phyloP scores from a whole-genome alignment of 2,113 vertebrate genomes.

The Dascyllus trimaculatus region DNA sequence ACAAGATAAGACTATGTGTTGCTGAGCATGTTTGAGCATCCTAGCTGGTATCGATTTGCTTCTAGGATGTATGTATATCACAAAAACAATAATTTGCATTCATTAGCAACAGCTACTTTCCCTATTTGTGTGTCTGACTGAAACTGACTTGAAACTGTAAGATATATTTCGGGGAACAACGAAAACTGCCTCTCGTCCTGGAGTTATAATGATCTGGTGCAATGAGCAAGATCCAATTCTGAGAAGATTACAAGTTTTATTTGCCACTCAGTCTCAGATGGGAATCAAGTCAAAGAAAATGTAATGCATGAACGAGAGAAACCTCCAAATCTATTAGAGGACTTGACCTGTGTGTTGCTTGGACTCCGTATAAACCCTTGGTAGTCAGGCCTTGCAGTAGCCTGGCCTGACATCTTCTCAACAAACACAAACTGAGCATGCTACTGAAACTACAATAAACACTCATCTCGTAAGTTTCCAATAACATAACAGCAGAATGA shows the following conservation, averaged over 20 bases:
- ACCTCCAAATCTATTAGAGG: too few relatives aligned
- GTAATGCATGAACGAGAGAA: too few relatives aligned
- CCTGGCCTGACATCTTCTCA: background rate
- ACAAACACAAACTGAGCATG: background rate
- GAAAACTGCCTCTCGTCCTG: background rate
- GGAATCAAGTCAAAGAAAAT: too few relatives aligned
- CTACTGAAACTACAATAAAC: background rate
- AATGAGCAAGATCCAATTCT: background rate
- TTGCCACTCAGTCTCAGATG: too few relatives aligned
- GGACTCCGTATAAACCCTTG: background rate
- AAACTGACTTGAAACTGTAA: background rate
- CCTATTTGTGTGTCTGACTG: too few relatives aligned
- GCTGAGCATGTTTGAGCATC: too few relatives aligned
- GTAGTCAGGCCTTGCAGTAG: conserved; percentile 2
- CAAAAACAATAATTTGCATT: background rate
- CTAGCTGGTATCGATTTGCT: too few relatives aligned
- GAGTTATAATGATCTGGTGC: background rate
- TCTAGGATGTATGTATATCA: too few relatives aligned
- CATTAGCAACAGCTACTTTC: background rate
- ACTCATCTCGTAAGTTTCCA: background rate
- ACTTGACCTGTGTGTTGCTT: background rate
- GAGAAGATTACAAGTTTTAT: too few relatives aligned
- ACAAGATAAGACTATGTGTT: too few relatives aligned
- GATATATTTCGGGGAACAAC: background rate
- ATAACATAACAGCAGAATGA: background rate